Conservation (phyloP, 2,113 vertebrate genomes). For the Tichodroma muraria region DNA sequence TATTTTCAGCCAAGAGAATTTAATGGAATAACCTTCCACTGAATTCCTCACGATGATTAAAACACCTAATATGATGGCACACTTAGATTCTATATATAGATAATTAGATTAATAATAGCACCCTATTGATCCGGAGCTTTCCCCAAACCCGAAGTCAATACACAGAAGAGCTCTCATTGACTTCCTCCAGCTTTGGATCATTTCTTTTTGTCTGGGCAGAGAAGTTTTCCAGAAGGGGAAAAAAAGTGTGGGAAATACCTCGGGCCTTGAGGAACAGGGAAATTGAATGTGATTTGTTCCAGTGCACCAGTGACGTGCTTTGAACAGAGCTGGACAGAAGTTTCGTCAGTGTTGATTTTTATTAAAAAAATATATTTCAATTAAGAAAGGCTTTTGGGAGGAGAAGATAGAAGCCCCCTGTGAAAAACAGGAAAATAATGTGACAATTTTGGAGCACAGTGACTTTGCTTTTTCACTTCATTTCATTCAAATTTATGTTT, state of each 20-base stretch:
- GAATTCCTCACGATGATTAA: neutral
- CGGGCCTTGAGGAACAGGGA: neutral
- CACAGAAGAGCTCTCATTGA: neutral
- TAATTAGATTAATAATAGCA: conserved; percentile 24
- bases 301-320: neutral
- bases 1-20: neutral
- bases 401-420: neutral
- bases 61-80: neutral
- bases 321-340: neutral
- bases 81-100: neutral
- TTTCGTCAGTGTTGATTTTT: neutral
- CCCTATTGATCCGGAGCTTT: neutral
- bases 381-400: neutral
- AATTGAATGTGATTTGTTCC: neutral
- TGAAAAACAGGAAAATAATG: neutral
- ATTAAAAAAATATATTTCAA: neutral
- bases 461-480: neutral
- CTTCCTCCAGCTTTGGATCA: neutral
- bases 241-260: neutral
- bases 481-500: neutral
- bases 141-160: neutral
- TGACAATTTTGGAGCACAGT: neutral
- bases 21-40: neutral
- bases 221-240: neutral
- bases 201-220: neutral